Evolutionary conservation across 2,113 vertebrate genomes (phyloP).

Genomic region (Pelobates fuscus): DNA sequence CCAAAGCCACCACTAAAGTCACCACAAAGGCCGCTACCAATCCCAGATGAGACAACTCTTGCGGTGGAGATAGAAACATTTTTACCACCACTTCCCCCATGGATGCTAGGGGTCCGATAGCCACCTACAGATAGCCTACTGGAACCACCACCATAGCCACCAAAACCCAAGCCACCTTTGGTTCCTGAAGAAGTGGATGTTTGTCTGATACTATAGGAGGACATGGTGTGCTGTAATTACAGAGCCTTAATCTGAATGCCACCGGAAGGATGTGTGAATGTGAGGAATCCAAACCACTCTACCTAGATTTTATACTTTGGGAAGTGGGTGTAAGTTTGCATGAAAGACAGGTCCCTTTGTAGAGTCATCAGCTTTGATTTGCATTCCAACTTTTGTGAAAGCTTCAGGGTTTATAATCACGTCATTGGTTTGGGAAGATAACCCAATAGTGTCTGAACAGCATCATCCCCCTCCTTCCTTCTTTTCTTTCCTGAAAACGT

Average conservation of each 20-base stretch:
- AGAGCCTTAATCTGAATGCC: conserved; percentile 16
- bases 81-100: conserved; percentile 37
- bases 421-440: conserved; percentile 34
- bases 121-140: conserved; percentile 1
- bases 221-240: conserved; percentile 16
- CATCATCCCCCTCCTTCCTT: conserved; percentile 4
- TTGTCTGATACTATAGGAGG: conserved; percentile 29
- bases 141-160: conserved; percentile 28
- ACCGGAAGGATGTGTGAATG: conserved; percentile 10
- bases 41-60: conserved; percentile 12
- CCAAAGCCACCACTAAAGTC: conserved; percentile 45
- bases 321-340: conserved; percentile 38
- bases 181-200: conserved; percentile 26
- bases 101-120: conserved; percentile 32
- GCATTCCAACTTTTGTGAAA: conserved; percentile 28
- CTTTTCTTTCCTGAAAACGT: conserved; percentile 1
- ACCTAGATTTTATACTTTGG: conserved; percentile 32
- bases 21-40: conserved; percentile 34
- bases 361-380: conserved; percentile 47
- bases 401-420: conserved; percentile 32
- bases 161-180: conserved; percentile 3
- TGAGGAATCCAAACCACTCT: not conserved
- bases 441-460: conserved; percentile 5
- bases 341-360: not conserved
- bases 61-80: conserved; percentile 29